Evolutionary conservation across 2,888 invertebrate species (phyloP).

Genomic region (Dioctria linearis): DNA sequence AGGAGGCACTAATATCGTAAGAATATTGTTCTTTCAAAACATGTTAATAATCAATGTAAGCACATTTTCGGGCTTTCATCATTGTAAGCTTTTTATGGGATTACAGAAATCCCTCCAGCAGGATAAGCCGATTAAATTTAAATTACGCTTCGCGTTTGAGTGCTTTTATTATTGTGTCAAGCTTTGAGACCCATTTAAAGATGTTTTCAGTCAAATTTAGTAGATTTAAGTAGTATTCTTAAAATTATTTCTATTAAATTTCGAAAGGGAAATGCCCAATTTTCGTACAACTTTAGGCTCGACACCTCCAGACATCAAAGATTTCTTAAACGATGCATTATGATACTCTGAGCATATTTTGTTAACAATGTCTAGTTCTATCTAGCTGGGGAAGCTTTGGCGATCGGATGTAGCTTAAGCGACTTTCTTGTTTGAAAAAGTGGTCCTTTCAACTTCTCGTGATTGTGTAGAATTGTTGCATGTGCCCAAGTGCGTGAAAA

Average conservation of each 20-base stretch:
- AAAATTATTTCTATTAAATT: not conserved
- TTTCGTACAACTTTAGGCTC: not conserved
- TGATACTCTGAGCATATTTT: too few relatives aligned
- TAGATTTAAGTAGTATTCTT: not conserved
- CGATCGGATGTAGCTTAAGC: too few relatives aligned
- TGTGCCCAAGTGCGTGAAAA: too few relatives aligned
- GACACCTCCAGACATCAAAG: not conserved
- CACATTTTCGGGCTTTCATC: slow-evolving; percentile 5
- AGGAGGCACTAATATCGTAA: not conserved
- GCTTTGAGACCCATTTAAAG: not conserved
- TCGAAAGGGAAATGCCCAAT: too few relatives aligned
- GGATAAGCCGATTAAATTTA: slow-evolving; percentile 16
- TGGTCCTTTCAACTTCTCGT: not conserved
- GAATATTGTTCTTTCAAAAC: slow-evolving; percentile 2
- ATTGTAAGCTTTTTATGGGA: not conserved
- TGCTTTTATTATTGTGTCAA: not conserved
- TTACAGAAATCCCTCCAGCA: not conserved
- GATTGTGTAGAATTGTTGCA: not conserved
- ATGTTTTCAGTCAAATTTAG: not conserved
- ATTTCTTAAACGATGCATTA: too few relatives aligned
- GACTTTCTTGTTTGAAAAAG: too few relatives aligned
- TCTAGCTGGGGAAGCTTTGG: too few relatives aligned
- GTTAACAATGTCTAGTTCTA: too few relatives aligned
- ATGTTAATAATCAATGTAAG: slow-evolving; percentile 10
- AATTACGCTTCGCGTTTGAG: not conserved